A percentile compares a stretch with the other conserved stretches of the same genome.
Evolutionary conservation across 2,797 vertebrate species (phyloP).

Genomic region (Danio kyathit): DNA sequence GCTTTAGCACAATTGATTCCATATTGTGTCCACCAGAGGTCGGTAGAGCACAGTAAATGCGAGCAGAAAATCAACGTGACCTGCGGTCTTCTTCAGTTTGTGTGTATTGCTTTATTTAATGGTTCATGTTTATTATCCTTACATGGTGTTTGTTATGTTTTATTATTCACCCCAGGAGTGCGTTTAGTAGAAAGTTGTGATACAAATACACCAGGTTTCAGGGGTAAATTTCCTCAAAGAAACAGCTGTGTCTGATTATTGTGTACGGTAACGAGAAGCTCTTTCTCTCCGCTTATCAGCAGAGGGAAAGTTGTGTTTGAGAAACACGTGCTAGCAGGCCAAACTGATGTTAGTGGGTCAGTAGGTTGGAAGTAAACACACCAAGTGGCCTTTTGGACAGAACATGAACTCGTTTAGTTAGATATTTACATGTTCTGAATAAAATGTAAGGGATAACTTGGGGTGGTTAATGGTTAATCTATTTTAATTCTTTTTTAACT

Average conservation of each 20-base stretch:
- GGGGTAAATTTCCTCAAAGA: background rate
- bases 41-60: constrained; percentile 20
- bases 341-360: constrained; percentile 26
- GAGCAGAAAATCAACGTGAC: background rate
- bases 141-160: background rate
- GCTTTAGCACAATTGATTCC: background rate
- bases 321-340: background rate
- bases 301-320: constrained; percentile 4
- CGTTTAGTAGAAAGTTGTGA: background rate
- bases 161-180: background rate
- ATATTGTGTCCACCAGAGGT: constrained; percentile 46
- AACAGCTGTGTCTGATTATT: background rate
- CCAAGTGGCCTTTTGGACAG: background rate
- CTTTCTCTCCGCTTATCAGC: background rate
- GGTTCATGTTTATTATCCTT: background rate
- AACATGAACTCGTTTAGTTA: background rate
- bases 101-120: background rate
- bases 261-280: background rate
- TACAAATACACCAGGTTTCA: constrained; percentile 1
- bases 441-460: background rate
- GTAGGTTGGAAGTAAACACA: constrained; percentile 18
- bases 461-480: background rate
- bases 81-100: background rate
- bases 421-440: background rate
- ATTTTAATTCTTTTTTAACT: background rate